A percentile compares a stretch with the other conserved stretches of the same genome.
phyloP scores from a whole-genome alignment of 2,113 vertebrate species.

The Alexandromys fortis region DNA sequence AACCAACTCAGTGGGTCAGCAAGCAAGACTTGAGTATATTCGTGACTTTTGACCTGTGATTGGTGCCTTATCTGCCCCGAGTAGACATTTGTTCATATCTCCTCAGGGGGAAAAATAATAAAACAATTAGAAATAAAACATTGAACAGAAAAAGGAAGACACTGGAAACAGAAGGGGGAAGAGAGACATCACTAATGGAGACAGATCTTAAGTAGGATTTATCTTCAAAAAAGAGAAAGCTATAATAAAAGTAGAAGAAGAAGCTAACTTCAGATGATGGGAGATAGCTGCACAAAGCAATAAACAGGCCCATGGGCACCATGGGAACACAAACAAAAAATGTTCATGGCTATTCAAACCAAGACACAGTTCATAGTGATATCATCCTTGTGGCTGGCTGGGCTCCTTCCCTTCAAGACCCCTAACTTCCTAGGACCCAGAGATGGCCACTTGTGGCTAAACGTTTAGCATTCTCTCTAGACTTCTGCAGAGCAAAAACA shows the following conservation, averaged over 20 bases:
- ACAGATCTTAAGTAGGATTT: rapidly evolving
- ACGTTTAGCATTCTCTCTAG: background rate
- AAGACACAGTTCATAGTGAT: rapidly evolving
- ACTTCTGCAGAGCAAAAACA: slow-evolving; percentile 21
- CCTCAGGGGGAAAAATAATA: background rate
- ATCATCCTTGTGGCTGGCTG: background rate
- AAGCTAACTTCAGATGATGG: background rate
- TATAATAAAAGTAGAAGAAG: background rate
- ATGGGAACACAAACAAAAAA: rapidly evolving
- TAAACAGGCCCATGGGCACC: background rate
- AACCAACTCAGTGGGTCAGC: background rate
- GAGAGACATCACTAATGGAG: background rate
- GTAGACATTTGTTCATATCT: background rate
- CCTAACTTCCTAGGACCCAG: background rate
- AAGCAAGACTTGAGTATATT: background rate
- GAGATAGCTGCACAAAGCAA: rapidly evolving
- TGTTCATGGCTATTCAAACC: rapidly evolving
- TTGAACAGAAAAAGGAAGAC: background rate
- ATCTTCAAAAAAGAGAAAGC: background rate
- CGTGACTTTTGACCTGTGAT: background rate
- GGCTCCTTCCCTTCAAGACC: background rate
- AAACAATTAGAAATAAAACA: background rate
- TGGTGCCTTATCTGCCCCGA: background rate
- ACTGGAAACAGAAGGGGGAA: background rate
- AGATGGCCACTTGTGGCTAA: background rate